These are phyloP conservation scores for Drosophila mayaguana DNA, from an alignment of 2,888 invertebrate species.

Conservation along the genomic window DNA sequence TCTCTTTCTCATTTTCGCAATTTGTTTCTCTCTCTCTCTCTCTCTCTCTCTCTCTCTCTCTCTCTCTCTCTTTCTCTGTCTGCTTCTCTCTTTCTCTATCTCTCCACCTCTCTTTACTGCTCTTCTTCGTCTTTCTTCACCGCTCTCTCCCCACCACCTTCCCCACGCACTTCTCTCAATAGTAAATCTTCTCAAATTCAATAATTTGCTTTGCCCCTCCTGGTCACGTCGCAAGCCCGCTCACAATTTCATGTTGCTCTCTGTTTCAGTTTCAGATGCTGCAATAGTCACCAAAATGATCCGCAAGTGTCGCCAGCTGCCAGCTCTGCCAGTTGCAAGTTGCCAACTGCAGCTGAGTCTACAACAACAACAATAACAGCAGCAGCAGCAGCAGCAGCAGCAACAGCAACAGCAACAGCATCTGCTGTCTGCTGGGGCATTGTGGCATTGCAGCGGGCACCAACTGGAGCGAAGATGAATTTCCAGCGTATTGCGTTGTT, in stretches of 20 bases:
- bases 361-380: constrained; percentile 12
- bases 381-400: constrained; percentile 20
- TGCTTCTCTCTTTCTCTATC: background rate
- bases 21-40: background rate
- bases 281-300: constrained; percentile 69
- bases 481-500: constrained; percentile 76
- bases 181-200: background rate
- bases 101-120: no score
- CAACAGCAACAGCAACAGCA: constrained; percentile 2
- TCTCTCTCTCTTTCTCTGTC: background rate
- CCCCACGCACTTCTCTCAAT: no score
- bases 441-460: constrained; percentile 15
- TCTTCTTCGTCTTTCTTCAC: no score
- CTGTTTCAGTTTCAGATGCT: constrained; percentile 2
- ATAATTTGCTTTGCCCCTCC: background rate
- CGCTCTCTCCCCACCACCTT: background rate
- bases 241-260: constrained; percentile 26
- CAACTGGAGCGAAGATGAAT: constrained; percentile 65
- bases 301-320: constrained; percentile 70
- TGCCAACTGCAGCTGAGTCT: constrained; percentile 21
- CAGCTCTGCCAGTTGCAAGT: constrained; percentile 3
- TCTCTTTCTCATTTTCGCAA: background rate
- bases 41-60: background rate
- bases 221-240: constrained; percentile 25
- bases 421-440: constrained; percentile 7